Evolutionary conservation across 1,140 invertebrate species (phyloP).

Genomic region (Capitella teleta): DNA sequence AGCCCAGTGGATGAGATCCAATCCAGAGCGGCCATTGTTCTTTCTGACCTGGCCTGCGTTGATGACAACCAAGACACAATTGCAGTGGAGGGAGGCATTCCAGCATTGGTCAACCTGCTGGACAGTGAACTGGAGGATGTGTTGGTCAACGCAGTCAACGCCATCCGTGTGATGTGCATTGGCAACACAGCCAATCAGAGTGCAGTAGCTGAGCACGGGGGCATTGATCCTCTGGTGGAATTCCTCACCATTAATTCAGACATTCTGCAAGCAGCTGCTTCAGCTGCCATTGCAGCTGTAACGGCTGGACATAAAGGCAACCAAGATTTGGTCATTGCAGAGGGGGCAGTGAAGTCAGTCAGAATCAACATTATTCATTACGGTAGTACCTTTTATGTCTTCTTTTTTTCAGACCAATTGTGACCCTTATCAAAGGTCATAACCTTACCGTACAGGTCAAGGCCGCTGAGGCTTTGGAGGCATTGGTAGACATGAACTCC

Average conservation of each 20-base stretch:
- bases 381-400: background rate
- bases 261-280: slow-evolving; percentile 32
- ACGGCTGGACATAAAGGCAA: slow-evolving; percentile 25
- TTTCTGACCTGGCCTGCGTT: slow-evolving; percentile 35
- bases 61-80: slow-evolving; percentile 31
- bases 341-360: slow-evolving; percentile 30
- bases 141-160: slow-evolving; percentile 39
- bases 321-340: slow-evolving; percentile 28
- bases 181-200: slow-evolving; percentile 31
- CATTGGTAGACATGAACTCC: slow-evolving; percentile 33
- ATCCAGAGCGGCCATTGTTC: slow-evolving; percentile 35
- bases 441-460: slow-evolving; percentile 38
- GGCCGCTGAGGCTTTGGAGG: slow-evolving; percentile 37
- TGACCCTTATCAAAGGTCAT: slow-evolving; percentile 32
- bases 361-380: background rate
- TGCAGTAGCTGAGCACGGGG: slow-evolving; percentile 24
- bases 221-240: slow-evolving; percentile 33
- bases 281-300: slow-evolving; percentile 33
- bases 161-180: slow-evolving; percentile 33
- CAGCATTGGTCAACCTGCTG: slow-evolving; percentile 30
- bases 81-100: slow-evolving; percentile 25
- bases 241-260: slow-evolving; percentile 32
- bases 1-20: slow-evolving; percentile 37
- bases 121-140: slow-evolving; percentile 39
- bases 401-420: slow-evolving; percentile 27